Evolutionary conservation across 1,140 invertebrate genomes (phyloP).

Genomic region (Danaus melanippus): DNA sequence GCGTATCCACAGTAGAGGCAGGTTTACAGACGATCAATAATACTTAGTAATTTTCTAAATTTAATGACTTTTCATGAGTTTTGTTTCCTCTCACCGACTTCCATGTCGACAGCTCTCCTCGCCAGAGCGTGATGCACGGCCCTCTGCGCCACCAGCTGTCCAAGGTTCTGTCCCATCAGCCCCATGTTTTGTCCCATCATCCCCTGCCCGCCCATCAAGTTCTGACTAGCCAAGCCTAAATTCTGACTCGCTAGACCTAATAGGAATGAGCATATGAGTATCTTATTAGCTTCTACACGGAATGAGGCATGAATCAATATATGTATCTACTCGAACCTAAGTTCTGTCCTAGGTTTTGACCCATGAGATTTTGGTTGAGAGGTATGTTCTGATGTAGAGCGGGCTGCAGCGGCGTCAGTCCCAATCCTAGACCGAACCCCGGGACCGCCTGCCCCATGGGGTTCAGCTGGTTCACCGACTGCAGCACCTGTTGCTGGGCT

Average conservation of each 20-base stretch:
- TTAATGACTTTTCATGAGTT: too few relatives aligned
- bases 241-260: slow-evolving; percentile 51
- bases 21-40: too few relatives aligned
- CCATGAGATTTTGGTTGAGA: slow-evolving; percentile 56
- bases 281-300: background rate
- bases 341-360: slow-evolving; percentile 52
- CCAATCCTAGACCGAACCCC: slow-evolving; percentile 33
- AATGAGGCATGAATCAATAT: background rate
- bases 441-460: slow-evolving; percentile 25
- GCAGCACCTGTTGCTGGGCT: slow-evolving; percentile 55
- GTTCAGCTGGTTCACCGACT: slow-evolving; percentile 35
- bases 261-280: background rate
- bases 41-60: too few relatives aligned
- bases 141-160: slow-evolving; percentile 46
- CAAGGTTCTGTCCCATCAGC: slow-evolving; percentile 48
- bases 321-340: slow-evolving; percentile 31
- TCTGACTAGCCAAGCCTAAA: slow-evolving; percentile 46
- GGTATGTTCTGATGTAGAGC: slow-evolving; percentile 41
- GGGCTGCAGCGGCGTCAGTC: slow-evolving; percentile 30
- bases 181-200: slow-evolving; percentile 38
- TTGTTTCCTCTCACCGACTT: slow-evolving; percentile 28
- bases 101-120: slow-evolving; percentile 42
- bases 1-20: too few relatives aligned
- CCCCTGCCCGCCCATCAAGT: slow-evolving; percentile 42
- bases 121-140: slow-evolving; percentile 47